Evolutionary conservation across 2,113 vertebrate species (phyloP), one percentile per base, ranked within the genome.

Genomic region (Gila orcuttii): DNA sequence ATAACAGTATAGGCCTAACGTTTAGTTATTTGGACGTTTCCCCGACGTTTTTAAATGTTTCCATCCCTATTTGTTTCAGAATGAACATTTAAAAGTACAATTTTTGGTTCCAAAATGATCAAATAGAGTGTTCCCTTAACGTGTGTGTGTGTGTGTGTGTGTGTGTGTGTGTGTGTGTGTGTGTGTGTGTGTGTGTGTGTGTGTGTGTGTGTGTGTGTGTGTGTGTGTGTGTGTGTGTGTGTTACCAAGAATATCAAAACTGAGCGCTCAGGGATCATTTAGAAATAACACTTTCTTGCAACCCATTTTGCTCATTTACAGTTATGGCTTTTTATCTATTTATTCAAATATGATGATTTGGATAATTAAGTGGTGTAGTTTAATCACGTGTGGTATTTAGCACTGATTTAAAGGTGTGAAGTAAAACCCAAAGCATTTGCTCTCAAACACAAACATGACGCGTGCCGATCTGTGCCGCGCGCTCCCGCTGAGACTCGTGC

Each of bases 401-500:
- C 13, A 3, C 3, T 15, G 28, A 4, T 76, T 7, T 6, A 12
- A 0, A 62, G 57, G 75, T 55, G 75, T 31, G 9, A 76, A 77
- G 28, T 28, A 1, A 28, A 28, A 28, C 28, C 23, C 25, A 23
- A 57, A 79, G 31, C 77, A 62, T 79, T 62, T 79, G 77, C 36
- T 62, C 36, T 15, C 5, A 25, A 62, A 42, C 77, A 25, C 78
- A 62, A 28, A 62, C 57, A n/a, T 28, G 57, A 62, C 78, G 78
- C 77, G 77, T 62, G 77, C 31, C 75, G 75, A 77, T 57, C 17
- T 77, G 50, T 33, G 47, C 5, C 47, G 25, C 45, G 45, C 47
- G 47, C 47, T 52, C 74, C 74, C 9, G 74, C 74, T 52, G 74
- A 19, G 74, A 52, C 45, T 13, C 74, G 45, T 31, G 74, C 73